Evolutionary conservation across 2,888 invertebrate species (phyloP).

Genomic region (Steromphala cineraria): DNA sequence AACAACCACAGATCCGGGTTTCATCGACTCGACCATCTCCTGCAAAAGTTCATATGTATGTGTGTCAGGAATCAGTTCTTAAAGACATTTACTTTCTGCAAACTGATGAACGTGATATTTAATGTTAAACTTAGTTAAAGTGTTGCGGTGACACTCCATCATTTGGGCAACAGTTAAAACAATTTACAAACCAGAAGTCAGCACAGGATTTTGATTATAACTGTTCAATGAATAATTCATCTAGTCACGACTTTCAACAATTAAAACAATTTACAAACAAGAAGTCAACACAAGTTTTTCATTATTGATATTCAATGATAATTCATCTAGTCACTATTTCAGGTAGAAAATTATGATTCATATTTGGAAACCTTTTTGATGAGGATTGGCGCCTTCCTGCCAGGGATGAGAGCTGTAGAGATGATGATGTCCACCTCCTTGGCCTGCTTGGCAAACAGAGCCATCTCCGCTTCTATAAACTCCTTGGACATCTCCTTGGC

Average conservation of each 20-base stretch:
- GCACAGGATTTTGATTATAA: too few relatives aligned
- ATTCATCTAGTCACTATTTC: too few relatives aligned
- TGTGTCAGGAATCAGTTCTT: neutral
- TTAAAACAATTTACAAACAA: too few relatives aligned
- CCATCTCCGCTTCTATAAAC: constrained; percentile 90
- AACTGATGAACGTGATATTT: too few relatives aligned
- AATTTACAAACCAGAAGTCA: too few relatives aligned
- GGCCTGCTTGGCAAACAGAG: constrained; percentile 89
- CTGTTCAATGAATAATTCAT: too few relatives aligned
- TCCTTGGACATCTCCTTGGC: constrained; percentile 83
- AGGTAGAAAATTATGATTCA: neutral
- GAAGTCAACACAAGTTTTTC: too few relatives aligned
- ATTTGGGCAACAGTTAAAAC: neutral
- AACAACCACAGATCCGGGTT: constrained; percentile 91
- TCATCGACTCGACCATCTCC: constrained; percentile 88
- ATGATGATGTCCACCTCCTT: constrained; percentile 90
- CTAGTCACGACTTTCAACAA: too few relatives aligned
- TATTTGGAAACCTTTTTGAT: constrained; percentile 82
- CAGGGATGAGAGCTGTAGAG: constrained; percentile 92
- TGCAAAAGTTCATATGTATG: constrained; percentile 61
- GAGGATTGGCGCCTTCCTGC: constrained; percentile 87
- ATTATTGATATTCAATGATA: too few relatives aligned
- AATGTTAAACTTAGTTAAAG: too few relatives aligned
- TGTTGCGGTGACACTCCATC: too few relatives aligned
- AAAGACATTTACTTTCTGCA: too few relatives aligned